Evolutionary conservation across 1,140 invertebrate species (phyloP).

Genomic region (Panulirus ornatus): DNA sequence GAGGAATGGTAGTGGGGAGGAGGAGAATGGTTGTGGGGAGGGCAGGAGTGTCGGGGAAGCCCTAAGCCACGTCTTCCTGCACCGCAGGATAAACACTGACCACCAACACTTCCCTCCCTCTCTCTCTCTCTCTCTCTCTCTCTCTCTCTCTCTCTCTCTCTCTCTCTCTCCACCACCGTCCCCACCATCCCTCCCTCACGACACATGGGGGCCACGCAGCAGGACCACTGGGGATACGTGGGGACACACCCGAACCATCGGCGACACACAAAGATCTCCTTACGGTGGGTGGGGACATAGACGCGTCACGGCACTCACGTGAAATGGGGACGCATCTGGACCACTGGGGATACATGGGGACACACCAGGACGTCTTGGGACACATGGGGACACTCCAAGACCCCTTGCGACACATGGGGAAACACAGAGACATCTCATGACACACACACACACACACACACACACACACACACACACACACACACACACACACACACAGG

Average conservation of each 20-base stretch:
- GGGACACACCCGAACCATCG: too few relatives aligned
- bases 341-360: too few relatives aligned
- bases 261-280: too few relatives aligned
- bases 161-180: background rate
- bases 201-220: too few relatives aligned
- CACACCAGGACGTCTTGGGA: background rate
- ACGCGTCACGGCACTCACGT: too few relatives aligned
- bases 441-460: background rate
- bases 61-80: slow-evolving; percentile 49
- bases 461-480: too few relatives aligned
- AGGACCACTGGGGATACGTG: background rate
- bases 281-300: too few relatives aligned
- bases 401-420: background rate
- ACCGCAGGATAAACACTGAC: slow-evolving; percentile 50
- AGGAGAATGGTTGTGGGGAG: background rate
- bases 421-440: background rate
- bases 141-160: too few relatives aligned
- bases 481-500: too few relatives aligned
- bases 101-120: slow-evolving; percentile 22
- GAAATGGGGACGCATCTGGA: too few relatives aligned
- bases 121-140: background rate
- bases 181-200: background rate
- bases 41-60: background rate
- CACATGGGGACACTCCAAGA: background rate
- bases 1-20: background rate